Percentiles rank a stretch among this genome's conserved stretches.
phyloP scores from a whole-genome alignment of 1,140 invertebrate genomes.

The Mamestra configurata region DNA sequence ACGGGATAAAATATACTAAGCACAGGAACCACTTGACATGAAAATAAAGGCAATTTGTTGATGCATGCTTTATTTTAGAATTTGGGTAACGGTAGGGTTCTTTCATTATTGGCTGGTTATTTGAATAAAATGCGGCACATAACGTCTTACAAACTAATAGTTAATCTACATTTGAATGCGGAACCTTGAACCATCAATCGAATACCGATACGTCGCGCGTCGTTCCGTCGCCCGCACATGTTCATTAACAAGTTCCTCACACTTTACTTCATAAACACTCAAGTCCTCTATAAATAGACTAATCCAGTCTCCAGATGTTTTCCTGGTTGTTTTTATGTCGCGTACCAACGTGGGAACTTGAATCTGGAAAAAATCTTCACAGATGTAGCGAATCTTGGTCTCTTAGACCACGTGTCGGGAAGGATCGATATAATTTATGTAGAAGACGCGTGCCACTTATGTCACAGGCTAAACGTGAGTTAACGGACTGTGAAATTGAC shows the following conservation, averaged over 20 bases:
- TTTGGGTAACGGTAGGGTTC: constrained; percentile 13
- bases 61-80: constrained; percentile 50
- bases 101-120: constrained; percentile 16
- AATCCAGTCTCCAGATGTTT: constrained; percentile 79
- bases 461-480: constrained; percentile 50
- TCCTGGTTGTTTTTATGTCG: constrained; percentile 79
- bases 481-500: constrained; percentile 84
- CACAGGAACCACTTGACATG: constrained; percentile 69
- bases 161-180: constrained; percentile 10
- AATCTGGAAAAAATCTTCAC: constrained; percentile 68
- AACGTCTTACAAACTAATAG: background rate
- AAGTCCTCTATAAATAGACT: constrained; percentile 72
- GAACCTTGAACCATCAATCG: constrained; percentile 15
- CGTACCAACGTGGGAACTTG: constrained; percentile 82
- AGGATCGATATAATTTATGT: constrained; percentile 74
- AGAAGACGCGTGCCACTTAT: constrained; percentile 79
- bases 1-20: constrained; percentile 65
- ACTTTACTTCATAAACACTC: constrained; percentile 74
- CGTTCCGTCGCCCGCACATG: constrained; percentile 35
- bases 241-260: constrained; percentile 69
- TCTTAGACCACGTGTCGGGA: constrained; percentile 77
- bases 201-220: constrained; percentile 10
- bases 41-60: constrained; percentile 66
- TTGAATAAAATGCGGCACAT: background rate
- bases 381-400: constrained; percentile 78